phyloP scores from a whole-genome alignment of 2,113 vertebrate genomes.

The Gambusia affinis region DNA sequence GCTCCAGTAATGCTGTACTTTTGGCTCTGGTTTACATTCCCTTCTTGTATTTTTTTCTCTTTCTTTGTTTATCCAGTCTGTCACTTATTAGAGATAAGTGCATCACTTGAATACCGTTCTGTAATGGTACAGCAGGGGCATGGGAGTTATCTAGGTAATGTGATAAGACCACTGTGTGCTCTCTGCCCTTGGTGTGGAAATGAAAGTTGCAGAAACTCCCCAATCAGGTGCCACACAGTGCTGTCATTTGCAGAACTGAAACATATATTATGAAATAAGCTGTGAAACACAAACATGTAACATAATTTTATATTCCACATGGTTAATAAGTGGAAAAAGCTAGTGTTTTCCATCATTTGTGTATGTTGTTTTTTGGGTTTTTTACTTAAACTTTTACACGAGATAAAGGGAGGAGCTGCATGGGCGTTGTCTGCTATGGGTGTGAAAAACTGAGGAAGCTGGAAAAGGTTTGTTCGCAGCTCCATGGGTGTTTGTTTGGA shows the following conservation, averaged over 20 bases:
- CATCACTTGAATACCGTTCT: constrained; percentile 37
- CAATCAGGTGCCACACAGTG: constrained; percentile 22
- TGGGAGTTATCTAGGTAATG: constrained; percentile 31
- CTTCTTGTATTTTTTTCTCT: neutral
- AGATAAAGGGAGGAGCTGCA: constrained; percentile 21
- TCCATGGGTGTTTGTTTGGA: constrained; percentile 71
- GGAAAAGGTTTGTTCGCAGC: constrained; percentile 52
- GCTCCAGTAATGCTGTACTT: constrained; percentile 54
- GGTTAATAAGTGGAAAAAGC: neutral
- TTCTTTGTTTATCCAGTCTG: constrained; percentile 31
- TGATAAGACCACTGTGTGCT: constrained; percentile 19
- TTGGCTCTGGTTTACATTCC: constrained; percentile 39
- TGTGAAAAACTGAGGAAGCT: constrained; percentile 64
- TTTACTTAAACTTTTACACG: neutral
- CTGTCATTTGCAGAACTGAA: constrained; percentile 38
- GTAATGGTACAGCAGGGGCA: constrained; percentile 39
- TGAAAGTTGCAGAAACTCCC: constrained; percentile 25
- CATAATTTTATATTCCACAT: constrained; percentile 8
- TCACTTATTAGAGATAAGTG: constrained; percentile 42
- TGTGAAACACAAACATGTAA: constrained; percentile 20
- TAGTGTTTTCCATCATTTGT: constrained; percentile 13
- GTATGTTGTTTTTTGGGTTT: neutral
- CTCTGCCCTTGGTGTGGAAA: constrained; percentile 30
- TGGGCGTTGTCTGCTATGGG: constrained; percentile 71
- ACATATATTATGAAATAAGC: constrained; percentile 22